Evolutionary conservation across 2,888 invertebrate genomes (phyloP), one percentile per base, ranked within the genome.

Genomic region (Leptinotarsa tumamoca): DNA sequence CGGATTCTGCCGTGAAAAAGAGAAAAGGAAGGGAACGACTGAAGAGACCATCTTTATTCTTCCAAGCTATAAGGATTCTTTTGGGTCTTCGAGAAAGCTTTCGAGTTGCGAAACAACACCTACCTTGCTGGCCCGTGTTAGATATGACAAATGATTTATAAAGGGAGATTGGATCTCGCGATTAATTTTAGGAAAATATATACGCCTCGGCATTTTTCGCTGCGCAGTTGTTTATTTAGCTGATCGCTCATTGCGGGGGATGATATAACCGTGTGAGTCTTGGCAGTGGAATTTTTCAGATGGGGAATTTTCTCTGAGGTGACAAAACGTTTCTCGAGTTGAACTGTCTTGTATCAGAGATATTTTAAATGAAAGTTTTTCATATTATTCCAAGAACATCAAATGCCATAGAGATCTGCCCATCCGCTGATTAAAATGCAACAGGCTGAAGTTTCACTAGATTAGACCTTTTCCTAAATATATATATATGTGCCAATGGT

Each of bases 141-240:
- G 84, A 84, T 84, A 84, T 83, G 84, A 85, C 84, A 83, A 81
- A 86, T 86, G 86, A 86, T 86, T 86, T 86, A 86, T 83, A 81
- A 81, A 81, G 58, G 81, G 84, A 85, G 86, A 86, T 86, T 82
- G 83, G 81, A 83, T 82, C 77, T 79, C 78, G 76, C 79, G 85
- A 85, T 86, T 86, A 84, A 82, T 83, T 82, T 82, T 83, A 81
- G 78, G 82, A 83, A 84, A 84, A 83, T 83, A 81, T 81, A 80
- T 80, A 43, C 43, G 68, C 68, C 68, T 73, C 75, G 58, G 69
- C 61, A 51, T 63, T 43, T 63, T 63, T 63, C 63, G n/a, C 7
- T n/a, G 63, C 27, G 63, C 33, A 7, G 58, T 73, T 67, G 72
- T 80, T 78, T 74, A 76, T 78, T 63, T 63, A 63, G 43, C 63